Conservation (phyloP, 2,888 invertebrate species). For the Protodeltote pygarga region DNA sequence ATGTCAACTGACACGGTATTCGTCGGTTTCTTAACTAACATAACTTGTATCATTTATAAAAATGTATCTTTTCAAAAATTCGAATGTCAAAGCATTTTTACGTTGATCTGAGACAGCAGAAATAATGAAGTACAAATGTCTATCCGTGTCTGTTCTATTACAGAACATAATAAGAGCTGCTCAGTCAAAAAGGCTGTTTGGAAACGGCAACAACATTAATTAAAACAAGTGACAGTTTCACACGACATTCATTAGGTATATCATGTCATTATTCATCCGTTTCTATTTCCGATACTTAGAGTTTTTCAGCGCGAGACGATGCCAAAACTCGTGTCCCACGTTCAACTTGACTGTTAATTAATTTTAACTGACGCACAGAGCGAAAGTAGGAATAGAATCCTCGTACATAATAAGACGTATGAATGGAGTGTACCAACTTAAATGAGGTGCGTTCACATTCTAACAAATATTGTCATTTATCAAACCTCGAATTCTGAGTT, state of each 20-base stretch:
- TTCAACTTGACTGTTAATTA: constrained; percentile 73
- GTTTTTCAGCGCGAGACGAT: constrained; percentile 71
- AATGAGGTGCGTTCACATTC: constrained; percentile 59
- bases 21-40: constrained; percentile 39
- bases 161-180: constrained; percentile 54
- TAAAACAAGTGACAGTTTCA: constrained; percentile 76
- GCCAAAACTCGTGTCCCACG: constrained; percentile 76
- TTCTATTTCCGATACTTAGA: constrained; percentile 81
- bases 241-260: constrained; percentile 78
- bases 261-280: constrained; percentile 76
- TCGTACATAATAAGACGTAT: constrained; percentile 53
- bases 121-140: constrained; percentile 75
- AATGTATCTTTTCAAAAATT: constrained; percentile 61
- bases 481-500: constrained; percentile 32
- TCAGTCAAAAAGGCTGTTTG: constrained; percentile 54
- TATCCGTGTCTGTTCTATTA: constrained; percentile 63
- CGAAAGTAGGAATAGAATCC: constrained; percentile 67
- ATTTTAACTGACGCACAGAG: constrained; percentile 71
- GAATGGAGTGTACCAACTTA: constrained; percentile 63
- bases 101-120: constrained; percentile 59
- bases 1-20: constrained; percentile 45
- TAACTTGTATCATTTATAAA: constrained; percentile 63
- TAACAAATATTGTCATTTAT: constrained; percentile 58
- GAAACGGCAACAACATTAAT: constrained; percentile 73
- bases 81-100: constrained; percentile 71